Percentiles rank a stretch among this genome's conserved stretches.
Conservation (phyloP, 2,113 vertebrate genomes). For the Toxotes jaculatrix region DNA sequence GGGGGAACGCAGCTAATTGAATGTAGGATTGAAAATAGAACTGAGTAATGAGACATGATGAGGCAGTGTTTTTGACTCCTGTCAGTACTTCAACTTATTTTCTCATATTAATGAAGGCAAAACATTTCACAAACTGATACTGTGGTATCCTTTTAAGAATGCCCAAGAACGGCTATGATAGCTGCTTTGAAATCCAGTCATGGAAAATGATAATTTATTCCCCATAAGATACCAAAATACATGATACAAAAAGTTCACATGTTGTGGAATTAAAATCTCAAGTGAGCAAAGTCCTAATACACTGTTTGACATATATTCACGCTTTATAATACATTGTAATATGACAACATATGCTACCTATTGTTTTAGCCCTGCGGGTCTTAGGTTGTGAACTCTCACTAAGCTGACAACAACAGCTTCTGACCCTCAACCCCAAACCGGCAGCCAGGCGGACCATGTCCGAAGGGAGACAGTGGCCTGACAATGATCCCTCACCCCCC, state of each 20-base stretch:
- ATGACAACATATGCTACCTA: constrained; percentile 38
- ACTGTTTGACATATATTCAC: neutral
- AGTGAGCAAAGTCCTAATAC: neutral
- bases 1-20: constrained; percentile 65
- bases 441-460: constrained; percentile 56
- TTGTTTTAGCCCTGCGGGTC: constrained; percentile 46
- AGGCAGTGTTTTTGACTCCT: constrained; percentile 57
- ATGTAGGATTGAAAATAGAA: constrained; percentile 56
- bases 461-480: constrained; percentile 52
- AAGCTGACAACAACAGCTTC: constrained; percentile 72
- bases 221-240: neutral
- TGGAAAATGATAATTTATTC: neutral
- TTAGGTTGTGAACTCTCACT: constrained; percentile 61
- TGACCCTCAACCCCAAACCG: constrained; percentile 67
- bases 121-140: constrained; percentile 30
- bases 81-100: constrained; percentile 62
- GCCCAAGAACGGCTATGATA: neutral
- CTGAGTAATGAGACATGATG: constrained; percentile 68
- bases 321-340: neutral
- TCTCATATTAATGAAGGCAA: constrained; percentile 51
- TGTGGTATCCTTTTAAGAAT: neutral
- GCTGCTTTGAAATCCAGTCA: constrained; percentile 26
- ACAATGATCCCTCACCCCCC: constrained; percentile 53
- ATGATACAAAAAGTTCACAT: neutral
- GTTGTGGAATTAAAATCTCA: neutral